Evolutionary conservation across 1,140 invertebrate genomes (phyloP).

Genomic region (Anadara kagoshimensis): DNA sequence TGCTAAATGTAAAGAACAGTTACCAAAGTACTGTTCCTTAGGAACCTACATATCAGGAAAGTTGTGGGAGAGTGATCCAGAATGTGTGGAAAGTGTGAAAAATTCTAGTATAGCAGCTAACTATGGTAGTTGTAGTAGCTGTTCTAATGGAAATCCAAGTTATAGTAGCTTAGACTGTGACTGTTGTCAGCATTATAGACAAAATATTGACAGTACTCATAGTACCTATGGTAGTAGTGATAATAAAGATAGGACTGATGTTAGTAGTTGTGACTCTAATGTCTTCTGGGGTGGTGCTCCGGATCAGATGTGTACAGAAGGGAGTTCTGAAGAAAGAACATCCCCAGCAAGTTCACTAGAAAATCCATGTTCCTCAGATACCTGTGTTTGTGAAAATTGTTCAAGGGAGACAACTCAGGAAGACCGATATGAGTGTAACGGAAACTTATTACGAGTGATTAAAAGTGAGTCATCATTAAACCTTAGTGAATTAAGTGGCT

Average conservation of each 20-base stretch:
- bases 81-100: conserved; percentile 32
- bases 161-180: conserved; percentile 53
- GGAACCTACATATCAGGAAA: background rate
- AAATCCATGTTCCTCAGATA: background rate
- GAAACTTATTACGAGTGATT: conserved; percentile 8
- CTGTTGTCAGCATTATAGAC: conserved; percentile 30
- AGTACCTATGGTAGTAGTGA: conserved; percentile 65
- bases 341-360: background rate
- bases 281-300: conserved; percentile 48
- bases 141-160: conserved; percentile 52
- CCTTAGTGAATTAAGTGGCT: conserved; percentile 25
- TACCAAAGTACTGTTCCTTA: conserved; percentile 13
- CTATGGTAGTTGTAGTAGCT: conserved; percentile 48
- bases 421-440: background rate
- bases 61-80: conserved; percentile 41
- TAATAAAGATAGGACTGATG: conserved; percentile 59
- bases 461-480: conserved; percentile 38
- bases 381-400: conserved; percentile 1
- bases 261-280: conserved; percentile 66
- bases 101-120: conserved; percentile 40
- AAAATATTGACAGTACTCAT: conserved; percentile 59
- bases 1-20: conserved; percentile 12
- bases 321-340: conserved; percentile 19
- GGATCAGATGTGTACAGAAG: conserved; percentile 31
- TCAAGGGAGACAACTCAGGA: background rate